Evolutionary conservation across 2,888 invertebrate species (phyloP), one percentile per base, ranked within the genome.

Genomic region (Meteorus colon): DNA sequence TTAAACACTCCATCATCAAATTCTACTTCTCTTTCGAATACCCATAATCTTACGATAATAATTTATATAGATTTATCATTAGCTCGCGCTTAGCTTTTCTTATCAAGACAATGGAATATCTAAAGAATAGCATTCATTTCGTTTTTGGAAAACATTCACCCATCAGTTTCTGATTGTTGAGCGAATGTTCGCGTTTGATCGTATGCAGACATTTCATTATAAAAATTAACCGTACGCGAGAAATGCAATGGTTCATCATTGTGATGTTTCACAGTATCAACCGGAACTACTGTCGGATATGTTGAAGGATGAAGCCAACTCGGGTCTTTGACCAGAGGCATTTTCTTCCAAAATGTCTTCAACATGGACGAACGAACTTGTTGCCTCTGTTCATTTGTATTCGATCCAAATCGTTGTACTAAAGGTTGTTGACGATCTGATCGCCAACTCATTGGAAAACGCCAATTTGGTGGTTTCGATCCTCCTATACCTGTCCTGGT

Each of bases 311-410:
- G 41, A 65, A 51, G 81, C 1, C 85, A 79, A 73, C 80, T 84
- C 0, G 86, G 82, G 60, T 88, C 87, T 76, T 83, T 82, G 67
- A 86, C 59, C 37, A 87, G 79, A 0, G 88, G 86, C 85, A 88
- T 83, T 45, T 84, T 81, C 16, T 80, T 82, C 88, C 88, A 88
- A 67, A 87, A 85, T 67, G 82, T 80, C 14, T 85, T 72, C 5
- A 86, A 77, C 78, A 83, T 82, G 16, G 86, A 84, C 4, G 77
- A 41, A 10, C 81, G 81, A 55, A 83, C 83, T 48, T 85, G 83
- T 59, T 82, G 82, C 63, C 81, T 81, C 45, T 81, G 82, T 24
- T 80, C 80, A 24, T 66, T 73, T 34, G 37, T 72, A n/a, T 41
- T 8, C 5, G 68, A 59, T 63, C 62, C 66, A 48, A 69, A 66